These are phyloP conservation scores for Valencia hispanica DNA, from an alignment of 2,797 vertebrate species.

Conservation along the genomic window DNA sequence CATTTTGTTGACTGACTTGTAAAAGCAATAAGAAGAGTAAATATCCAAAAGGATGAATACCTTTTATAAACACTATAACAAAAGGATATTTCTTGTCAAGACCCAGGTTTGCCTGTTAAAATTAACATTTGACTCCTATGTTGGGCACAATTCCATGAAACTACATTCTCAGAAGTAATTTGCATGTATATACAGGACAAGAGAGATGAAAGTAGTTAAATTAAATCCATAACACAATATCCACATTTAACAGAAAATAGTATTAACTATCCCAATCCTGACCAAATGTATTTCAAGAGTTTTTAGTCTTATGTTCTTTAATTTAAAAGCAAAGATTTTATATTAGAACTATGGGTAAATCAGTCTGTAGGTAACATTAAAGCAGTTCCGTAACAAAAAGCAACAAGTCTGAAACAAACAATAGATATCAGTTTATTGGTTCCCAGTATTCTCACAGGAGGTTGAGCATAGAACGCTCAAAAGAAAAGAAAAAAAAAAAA, in stretches of 20 bases:
- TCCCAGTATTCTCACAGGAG: conserved; percentile 65
- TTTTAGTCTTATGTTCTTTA: not conserved
- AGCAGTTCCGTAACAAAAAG: not conserved
- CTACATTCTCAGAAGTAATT: not conserved
- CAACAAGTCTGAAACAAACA: conserved; percentile 43
- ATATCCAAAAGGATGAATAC: too few relatives aligned
- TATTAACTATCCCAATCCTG: not conserved
- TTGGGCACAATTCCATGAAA: not conserved
- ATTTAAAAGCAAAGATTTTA: not conserved
- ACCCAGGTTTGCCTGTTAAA: too few relatives aligned
- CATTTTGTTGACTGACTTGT: too few relatives aligned
- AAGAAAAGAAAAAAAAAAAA: conserved; percentile 29
- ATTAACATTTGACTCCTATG: too few relatives aligned
- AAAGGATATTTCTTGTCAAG: too few relatives aligned
- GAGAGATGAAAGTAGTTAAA: too few relatives aligned
- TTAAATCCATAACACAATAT: not conserved
- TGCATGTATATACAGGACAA: not conserved
- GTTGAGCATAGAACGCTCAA: conserved; percentile 64
- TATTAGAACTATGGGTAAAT: not conserved
- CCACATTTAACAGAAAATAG: not conserved
- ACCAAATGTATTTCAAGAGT: not conserved
- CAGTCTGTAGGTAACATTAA: not conserved
- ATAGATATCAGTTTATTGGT: conserved; percentile 80
- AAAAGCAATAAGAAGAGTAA: too few relatives aligned
- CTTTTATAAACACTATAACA: too few relatives aligned